Evolutionary conservation across 2,113 vertebrate species (phyloP), one percentile per base, ranked within the genome.

Genomic region (Mugil cephalus): DNA sequence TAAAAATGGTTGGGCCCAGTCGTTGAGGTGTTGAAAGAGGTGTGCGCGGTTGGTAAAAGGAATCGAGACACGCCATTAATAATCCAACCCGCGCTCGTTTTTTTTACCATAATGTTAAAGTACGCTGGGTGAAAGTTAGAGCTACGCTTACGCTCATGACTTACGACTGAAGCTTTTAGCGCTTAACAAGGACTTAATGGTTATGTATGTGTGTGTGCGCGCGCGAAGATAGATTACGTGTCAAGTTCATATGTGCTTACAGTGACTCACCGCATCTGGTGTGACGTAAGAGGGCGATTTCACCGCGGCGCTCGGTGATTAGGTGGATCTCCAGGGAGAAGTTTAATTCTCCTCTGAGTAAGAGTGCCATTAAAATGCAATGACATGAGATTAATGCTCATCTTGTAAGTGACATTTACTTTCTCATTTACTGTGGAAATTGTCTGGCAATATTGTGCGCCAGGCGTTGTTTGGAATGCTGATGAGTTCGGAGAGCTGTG

Each of bases 321-420:
- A 46, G 21, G 52, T 72, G 61, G 61, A 67, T 82, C 82, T 84
- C 67, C 6, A 11, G 40, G 47, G 75, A 68, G 67, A 39, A 34
- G 40, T 87, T 69, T 75, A 82, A 79, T 87, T 84, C 61, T 71
- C 71, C 59, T 52, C 63, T 53, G 75, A 85, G 58, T 71, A 73
- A 85, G 68, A 53, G 60, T 69, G 58, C 65, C 46, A 76, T 89
- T 91, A 79, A 87, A 84, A 88, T 71, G 53, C 69, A 83, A 69
- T 86, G 85, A 77, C 79, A 64, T 64, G 65, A 82, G 76, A 91
- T 91, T 79, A 91, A 88, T 84, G 83, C 38, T 88, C 63, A 68
- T 88, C 69, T 86, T 80, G 48, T 84, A 74, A 77, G 64, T 86
- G 79, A 87, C 79, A 88, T 92, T 90, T 88, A 83, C 82, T 73